These are phyloP conservation scores for Clitarchus hookeri DNA, from an alignment of 2,888 invertebrate species.

Conservation along the genomic window DNA sequence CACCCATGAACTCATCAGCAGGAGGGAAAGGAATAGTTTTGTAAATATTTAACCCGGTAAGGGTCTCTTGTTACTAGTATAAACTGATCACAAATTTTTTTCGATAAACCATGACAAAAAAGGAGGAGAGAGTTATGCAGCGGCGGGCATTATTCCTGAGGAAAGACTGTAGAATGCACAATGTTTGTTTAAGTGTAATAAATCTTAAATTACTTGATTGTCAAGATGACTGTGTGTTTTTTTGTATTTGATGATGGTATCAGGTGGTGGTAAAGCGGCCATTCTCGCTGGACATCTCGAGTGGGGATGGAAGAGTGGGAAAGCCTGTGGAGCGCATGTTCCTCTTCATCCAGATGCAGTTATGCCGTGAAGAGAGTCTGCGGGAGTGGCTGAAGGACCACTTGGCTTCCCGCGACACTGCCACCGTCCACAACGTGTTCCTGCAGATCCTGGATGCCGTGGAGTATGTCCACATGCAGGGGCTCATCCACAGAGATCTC, in stretches of 20 bases:
- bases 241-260: not conserved
- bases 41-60: no score
- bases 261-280: conserved; percentile 46
- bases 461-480: conserved; percentile 90
- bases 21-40: no score
- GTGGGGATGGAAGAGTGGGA: conserved; percentile 41
- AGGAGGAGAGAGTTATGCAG: no score
- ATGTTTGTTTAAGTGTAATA: no score
- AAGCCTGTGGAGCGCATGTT: conserved; percentile 61
- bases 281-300: conserved; percentile 51
- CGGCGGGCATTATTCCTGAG: no score
- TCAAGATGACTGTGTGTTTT: no score
- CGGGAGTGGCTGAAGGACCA: conserved; percentile 85
- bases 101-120: no score
- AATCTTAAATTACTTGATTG: no score
- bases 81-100: no score
- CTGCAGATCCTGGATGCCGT: conserved; percentile 93
- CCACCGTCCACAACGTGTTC: conserved; percentile 70
- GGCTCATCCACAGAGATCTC: conserved; percentile 93
- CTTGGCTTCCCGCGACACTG: conserved; percentile 49
- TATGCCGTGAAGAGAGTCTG: conserved; percentile 86
- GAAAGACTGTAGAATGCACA: no score
- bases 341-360: conserved; percentile 97
- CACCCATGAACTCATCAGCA: no score
- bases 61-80: no score